Conservation (phyloP, 2,113 vertebrate species). For the Neodon shergylaensis region DNA sequence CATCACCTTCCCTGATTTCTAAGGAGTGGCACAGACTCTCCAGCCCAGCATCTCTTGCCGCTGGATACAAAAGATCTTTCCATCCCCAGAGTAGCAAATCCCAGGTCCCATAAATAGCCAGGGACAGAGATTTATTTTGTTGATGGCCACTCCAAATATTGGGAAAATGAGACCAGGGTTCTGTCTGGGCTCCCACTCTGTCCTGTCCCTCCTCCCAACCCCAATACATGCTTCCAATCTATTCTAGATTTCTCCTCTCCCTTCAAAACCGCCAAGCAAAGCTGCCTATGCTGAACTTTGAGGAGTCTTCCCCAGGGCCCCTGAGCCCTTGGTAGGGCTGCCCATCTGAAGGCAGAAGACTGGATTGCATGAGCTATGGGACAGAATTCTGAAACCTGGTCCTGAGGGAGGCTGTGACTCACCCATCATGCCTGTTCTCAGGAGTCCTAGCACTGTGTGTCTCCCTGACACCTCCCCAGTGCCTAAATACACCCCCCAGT, state of each 20-base stretch:
- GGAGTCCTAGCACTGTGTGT: neutral
- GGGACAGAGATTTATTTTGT: neutral
- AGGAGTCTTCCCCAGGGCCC: neutral
- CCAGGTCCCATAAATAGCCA: neutral
- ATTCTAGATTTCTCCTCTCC: neutral
- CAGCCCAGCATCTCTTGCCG: neutral
- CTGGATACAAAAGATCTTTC: neutral
- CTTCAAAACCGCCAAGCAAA: neutral
- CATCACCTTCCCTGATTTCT: neutral
- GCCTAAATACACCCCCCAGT: neutral
- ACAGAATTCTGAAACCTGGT: neutral
- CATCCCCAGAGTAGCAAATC: neutral
- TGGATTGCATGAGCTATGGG: neutral
- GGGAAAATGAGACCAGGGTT: neutral
- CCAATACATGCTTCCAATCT: neutral
- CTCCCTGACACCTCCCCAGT: neutral
- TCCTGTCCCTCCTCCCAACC: neutral
- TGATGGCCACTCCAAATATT: neutral
- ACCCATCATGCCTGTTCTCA: neutral
- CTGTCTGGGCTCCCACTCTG: neutral
- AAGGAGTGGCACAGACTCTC: neutral
- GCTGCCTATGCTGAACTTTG: neutral
- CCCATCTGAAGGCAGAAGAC: neutral
- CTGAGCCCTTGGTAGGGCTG: neutral
- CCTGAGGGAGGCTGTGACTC: neutral